A percentile compares a stretch with the other conserved stretches of the same genome.
These are phyloP conservation scores for Calycopis cecrops DNA, from an alignment of 1,140 invertebrate genomes.

Conservation along the genomic window DNA sequence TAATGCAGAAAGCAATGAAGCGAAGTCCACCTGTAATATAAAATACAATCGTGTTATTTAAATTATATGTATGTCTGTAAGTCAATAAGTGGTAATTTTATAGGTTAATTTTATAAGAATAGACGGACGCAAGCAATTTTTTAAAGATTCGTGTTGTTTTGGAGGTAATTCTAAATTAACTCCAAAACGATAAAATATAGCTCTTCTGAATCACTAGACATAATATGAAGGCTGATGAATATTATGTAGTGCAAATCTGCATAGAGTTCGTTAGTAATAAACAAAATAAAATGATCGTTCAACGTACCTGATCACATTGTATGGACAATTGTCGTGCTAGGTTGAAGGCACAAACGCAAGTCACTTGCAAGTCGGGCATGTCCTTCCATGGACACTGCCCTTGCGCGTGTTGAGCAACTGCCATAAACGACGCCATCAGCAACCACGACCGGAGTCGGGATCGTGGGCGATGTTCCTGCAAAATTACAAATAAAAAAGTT, in stretches of 20 bases:
- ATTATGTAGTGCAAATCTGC: too few relatives aligned
- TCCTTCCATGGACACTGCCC: slow-evolving; percentile 91
- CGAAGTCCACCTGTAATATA: slow-evolving; percentile 82
- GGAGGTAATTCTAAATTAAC: too few relatives aligned
- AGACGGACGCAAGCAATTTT: too few relatives aligned
- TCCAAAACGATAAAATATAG: too few relatives aligned
- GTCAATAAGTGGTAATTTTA: too few relatives aligned
- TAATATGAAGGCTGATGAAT: neutral
- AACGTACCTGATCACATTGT: slow-evolving; percentile 86
- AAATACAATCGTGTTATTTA: neutral
- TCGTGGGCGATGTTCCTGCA: slow-evolving; percentile 30
- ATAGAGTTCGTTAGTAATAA: too few relatives aligned
- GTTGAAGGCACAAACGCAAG: slow-evolving; percentile 92
- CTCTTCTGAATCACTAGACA: too few relatives aligned
- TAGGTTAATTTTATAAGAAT: too few relatives aligned
- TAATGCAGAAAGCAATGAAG: slow-evolving; percentile 81
- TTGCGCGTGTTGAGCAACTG: slow-evolving; percentile 25
- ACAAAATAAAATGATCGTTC: too few relatives aligned
- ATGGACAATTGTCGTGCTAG: slow-evolving; percentile 87
- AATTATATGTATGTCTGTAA: too few relatives aligned
- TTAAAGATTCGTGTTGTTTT: too few relatives aligned
- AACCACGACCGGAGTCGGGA: slow-evolving; percentile 31
- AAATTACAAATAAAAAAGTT: slow-evolving; percentile 19
- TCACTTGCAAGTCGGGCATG: slow-evolving; percentile 82
- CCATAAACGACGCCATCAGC: slow-evolving; percentile 31